A percentile compares a stretch with the other conserved stretches of the same genome.
These are phyloP conservation scores for Trypoxylus dichotomus DNA, from an alignment of 1,140 invertebrate genomes.

Conservation along the genomic window DNA sequence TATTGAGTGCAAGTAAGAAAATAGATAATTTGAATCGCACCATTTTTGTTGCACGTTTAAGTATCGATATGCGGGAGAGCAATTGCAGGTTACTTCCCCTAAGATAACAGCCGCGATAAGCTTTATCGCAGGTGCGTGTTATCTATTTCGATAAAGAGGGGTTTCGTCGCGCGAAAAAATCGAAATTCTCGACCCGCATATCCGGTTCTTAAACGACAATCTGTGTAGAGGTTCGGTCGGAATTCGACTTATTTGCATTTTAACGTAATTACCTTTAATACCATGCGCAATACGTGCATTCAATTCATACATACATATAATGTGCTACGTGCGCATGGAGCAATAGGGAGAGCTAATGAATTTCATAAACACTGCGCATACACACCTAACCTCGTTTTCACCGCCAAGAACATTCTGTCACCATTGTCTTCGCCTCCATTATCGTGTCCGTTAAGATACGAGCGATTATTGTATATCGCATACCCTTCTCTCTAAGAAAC, in stretches of 20 bases:
- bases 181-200: not conserved
- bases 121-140: not conserved
- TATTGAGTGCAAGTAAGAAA: too few species aligned
- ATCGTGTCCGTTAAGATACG: not conserved
- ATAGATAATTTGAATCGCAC: too few species aligned
- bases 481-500: not conserved
- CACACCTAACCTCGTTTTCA: constrained; percentile 1
- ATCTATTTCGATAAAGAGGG: not conserved
- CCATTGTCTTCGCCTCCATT: not conserved
- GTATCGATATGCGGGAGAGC: too few species aligned
- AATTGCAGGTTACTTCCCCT: too few species aligned
- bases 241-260: constrained; percentile 14
- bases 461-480: not conserved
- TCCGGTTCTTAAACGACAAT: not conserved
- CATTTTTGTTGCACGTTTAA: too few species aligned
- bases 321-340: not conserved
- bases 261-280: not conserved
- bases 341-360: constrained; percentile 8
- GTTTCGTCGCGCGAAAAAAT: not conserved
- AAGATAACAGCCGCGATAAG: not conserved
- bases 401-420: constrained; percentile 6
- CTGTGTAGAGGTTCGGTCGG: not conserved
- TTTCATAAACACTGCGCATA: not conserved
- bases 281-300: not conserved
- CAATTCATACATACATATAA: not conserved